Evolutionary conservation across 2,113 vertebrate genomes (phyloP), one percentile per base, ranked within the genome.

Genomic region (Calonectris borealis): DNA sequence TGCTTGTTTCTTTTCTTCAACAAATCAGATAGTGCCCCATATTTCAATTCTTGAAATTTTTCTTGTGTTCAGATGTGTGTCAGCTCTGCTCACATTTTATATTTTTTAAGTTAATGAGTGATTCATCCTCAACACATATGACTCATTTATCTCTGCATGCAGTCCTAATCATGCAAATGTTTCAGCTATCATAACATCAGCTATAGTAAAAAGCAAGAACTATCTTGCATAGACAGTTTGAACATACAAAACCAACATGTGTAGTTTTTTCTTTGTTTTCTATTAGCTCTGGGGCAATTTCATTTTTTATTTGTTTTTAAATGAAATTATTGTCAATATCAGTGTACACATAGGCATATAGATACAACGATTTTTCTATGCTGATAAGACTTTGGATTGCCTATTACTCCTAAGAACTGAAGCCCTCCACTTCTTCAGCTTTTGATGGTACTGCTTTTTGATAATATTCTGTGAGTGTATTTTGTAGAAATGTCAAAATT

Each of bases 71-170:
- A 88, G 48, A 46, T 70, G 29, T 71, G 20, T 86, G 87, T 88
- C 94, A 94, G 18, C 52, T 77, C 48, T 83, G 57, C 55, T 94
- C 75, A 90, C 9, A 46, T 96, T 71, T 71, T 83, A 48, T 54
- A 40, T 81, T 68, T 91, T 94, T 94, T 70, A 95, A 91, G 61
- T 86, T 96, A 96, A 93, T 51, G 48, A 24, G 58, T 90, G 58
- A 94, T 94, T 96, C 54, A 86, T 93, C 69, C 93, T 93, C 42
- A 93, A 61, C 66, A 94, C 49, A 93, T 76, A 94, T 85, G 83
- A 91, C 46, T 97, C 51, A 90, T 86, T 97, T 90, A 92, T 87
- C 85, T 96, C 79, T 95, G 38, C 72, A 92, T n/a, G 61, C 38
- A 88, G 46, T 61, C 61, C 51, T 95, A 93, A 77, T 95, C 89